Evolutionary conservation across 2,888 invertebrate genomes (phyloP).

Genomic region (Mythimna impura): DNA sequence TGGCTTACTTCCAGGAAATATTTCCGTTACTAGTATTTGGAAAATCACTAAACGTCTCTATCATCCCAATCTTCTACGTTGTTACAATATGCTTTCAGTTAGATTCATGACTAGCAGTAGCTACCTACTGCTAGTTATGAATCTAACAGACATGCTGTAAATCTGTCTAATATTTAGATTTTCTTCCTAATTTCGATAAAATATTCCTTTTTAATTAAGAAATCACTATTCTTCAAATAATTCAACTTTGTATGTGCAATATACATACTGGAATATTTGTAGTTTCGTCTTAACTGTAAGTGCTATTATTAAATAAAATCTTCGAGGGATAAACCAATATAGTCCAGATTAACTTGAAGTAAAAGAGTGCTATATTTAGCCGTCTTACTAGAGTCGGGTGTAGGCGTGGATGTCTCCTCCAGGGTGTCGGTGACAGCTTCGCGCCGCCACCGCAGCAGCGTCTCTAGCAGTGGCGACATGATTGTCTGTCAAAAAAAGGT

Average conservation of each 20-base stretch:
- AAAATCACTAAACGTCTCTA: conserved; percentile 17
- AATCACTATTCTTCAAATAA: not conserved
- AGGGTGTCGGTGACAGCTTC: conserved; percentile 68
- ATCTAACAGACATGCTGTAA: conserved; percentile 3
- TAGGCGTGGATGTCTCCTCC: conserved; percentile 53
- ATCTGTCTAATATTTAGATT: not conserved
- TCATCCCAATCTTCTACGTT: not conserved
- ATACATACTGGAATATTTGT: not conserved
- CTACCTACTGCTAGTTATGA: too few species aligned
- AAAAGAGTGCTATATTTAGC: conserved; percentile 43
- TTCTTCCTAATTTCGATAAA: not conserved
- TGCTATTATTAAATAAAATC: not conserved
- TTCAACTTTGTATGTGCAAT: not conserved
- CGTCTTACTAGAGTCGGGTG: conserved; percentile 54
- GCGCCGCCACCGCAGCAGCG: conserved; percentile 86
- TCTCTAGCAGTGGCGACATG: conserved; percentile 83
- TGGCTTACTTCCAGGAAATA: conserved; percentile 39
- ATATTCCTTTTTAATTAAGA: not conserved
- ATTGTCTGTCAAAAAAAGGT: conserved; percentile 63
- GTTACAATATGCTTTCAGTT: conserved; percentile 1
- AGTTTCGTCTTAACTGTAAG: not conserved
- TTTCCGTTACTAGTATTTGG: not conserved
- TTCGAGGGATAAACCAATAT: conserved; percentile 3
- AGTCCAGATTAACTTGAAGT: not conserved
- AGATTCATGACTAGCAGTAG: not conserved